These are phyloP conservation scores for Pachycephala philippinensis DNA, from an alignment of 2,113 vertebrate species.

Conservation along the genomic window DNA sequence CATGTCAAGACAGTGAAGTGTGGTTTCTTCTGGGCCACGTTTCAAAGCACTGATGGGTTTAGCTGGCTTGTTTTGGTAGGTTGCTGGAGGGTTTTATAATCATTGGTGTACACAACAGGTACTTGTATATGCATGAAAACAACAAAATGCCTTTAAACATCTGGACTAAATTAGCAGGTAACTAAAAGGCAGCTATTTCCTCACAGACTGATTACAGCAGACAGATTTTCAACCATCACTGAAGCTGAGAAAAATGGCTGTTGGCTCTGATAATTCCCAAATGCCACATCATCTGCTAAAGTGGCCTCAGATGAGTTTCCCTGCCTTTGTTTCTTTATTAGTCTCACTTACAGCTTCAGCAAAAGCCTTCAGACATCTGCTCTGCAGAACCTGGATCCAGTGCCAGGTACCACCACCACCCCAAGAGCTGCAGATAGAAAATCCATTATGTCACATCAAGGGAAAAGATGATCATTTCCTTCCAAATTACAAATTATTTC, in stretches of 20 bases:
- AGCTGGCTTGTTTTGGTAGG: not conserved
- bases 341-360: not conserved
- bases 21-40: fast-evolving
- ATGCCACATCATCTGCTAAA: not conserved
- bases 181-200: not conserved
- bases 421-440: not conserved
- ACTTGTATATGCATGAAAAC: not conserved
- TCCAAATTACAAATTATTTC: not conserved
- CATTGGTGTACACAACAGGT: not conserved
- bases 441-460: not conserved
- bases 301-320: not conserved
- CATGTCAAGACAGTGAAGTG: fast-evolving
- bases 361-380: not conserved
- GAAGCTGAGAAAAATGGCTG: not conserved
- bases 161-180: not conserved
- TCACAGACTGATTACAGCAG: not conserved
- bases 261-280: not conserved
- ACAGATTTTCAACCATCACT: not conserved
- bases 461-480: not conserved
- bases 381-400: not conserved
- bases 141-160: not conserved
- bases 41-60: not conserved
- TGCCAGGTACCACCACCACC: not conserved
- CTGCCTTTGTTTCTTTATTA: not conserved
- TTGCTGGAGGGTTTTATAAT: not conserved